These are phyloP conservation scores for Tupiocoris notatus DNA, from an alignment of 2,888 invertebrate genomes.

Conservation along the genomic window DNA sequence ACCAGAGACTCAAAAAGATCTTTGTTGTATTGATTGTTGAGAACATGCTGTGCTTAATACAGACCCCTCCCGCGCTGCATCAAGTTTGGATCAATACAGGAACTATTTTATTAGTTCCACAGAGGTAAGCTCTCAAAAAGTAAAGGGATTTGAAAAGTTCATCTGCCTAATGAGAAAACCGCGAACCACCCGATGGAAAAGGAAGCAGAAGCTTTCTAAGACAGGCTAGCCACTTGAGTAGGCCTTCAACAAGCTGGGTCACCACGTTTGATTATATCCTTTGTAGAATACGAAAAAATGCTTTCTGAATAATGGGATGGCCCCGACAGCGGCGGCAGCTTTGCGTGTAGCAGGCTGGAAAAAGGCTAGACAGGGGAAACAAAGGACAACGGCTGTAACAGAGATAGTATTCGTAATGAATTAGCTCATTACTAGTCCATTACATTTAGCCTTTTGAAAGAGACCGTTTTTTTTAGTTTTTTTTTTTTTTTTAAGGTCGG, in stretches of 20 bases:
- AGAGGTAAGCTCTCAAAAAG: background rate
- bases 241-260: conserved; percentile 2
- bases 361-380: background rate
- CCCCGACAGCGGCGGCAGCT: background rate
- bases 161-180: conserved; percentile 19
- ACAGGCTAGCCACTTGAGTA: background rate
- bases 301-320: conserved; percentile 28
- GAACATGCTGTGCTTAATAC: no score
- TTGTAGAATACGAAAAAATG: conserved; percentile 13
- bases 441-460: background rate
- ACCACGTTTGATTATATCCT: conserved; percentile 25
- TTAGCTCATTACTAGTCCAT: conserved; percentile 18
- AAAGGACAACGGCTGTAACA: background rate
- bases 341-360: conserved; percentile 8
- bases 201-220: background rate
- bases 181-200: background rate
- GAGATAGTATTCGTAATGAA: conserved; percentile 17
- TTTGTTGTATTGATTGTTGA: no score
- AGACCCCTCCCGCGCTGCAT: no score
- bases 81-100: background rate
- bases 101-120: background rate
- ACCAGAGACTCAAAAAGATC: no score
- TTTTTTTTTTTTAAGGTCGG: no score
- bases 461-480: no score
- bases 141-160: conserved; percentile 9